Evolutionary conservation across 2,113 vertebrate genomes (phyloP), one percentile per base, ranked within the genome.

Genomic region (Rhodinocichla rosea): DNA sequence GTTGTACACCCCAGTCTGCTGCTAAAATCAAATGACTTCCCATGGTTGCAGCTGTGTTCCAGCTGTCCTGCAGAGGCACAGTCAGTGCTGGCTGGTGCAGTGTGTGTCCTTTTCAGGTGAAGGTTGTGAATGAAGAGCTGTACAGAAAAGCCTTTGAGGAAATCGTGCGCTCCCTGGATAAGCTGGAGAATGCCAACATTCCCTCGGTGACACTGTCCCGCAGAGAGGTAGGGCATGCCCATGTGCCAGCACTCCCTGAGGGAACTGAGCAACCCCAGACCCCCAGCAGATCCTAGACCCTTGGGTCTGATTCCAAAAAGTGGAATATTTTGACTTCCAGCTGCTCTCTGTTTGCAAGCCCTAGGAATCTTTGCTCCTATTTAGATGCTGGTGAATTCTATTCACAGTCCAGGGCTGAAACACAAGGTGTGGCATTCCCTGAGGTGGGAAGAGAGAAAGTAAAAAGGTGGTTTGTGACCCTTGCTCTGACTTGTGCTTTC

Each of bases 121-220:
- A 98, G 95, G 98, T 99, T 53, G 92, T 99, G 88, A 98, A 99
- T 35, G 97, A 98, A 47, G 98, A 99, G 33, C 96, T 97, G 14
- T 98, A 99, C 64, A 98, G 98, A 94, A 98, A 98, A 92, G 98
- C 97, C 7, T 99, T 99, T 96, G 99, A 99, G 94, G 99, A 99
- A 78, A 99, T 99, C 10, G 99, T 99, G 32, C 98, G 99, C 47
- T 98, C 98, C 57, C 95, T 99, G 91, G 99, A 99, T 83, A 99
- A 99, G 96, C 97, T 99, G 98, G 99, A 99, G 97, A 99, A 99
- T 26, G 99, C 99, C 87, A 99, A 98, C 92, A 99, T 99, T 95
- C 99, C 99, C 32, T 99, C 99, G 2, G 99, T 99, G 74, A 98
- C 98, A 0, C 96, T 99, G 28, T 99, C 99, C 60, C 97, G 97